Percentiles rank a stretch among this genome's conserved stretches.
Evolutionary conservation across 2,888 invertebrate species (phyloP).

Genomic region (Phortica magna): DNA sequence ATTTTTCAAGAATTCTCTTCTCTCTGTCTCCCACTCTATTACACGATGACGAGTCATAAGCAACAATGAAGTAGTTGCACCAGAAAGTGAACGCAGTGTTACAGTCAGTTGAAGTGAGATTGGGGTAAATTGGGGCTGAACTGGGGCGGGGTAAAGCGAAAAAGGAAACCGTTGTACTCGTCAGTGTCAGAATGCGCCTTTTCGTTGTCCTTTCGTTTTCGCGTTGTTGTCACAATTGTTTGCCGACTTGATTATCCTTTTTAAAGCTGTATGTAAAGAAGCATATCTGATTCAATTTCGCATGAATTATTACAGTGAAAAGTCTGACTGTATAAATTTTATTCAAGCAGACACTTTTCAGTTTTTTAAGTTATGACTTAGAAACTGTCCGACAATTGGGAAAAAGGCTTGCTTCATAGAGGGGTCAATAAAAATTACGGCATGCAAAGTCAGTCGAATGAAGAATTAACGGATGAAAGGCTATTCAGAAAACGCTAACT

Average conservation of each 20-base stretch:
- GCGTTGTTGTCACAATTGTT: constrained; percentile 48
- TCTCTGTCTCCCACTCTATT: background rate
- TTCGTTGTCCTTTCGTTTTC: constrained; percentile 13
- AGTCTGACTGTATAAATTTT: constrained; percentile 72
- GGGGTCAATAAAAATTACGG: background rate
- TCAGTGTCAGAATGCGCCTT: constrained; percentile 1
- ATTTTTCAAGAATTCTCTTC: constrained; percentile 27
- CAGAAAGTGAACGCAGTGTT: background rate
- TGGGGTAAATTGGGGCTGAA: background rate
- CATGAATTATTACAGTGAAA: constrained; percentile 70
- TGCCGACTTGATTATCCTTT: constrained; percentile 69
- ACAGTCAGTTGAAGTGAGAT: constrained; percentile 1
- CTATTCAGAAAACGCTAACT: no score
- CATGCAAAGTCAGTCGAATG: background rate
- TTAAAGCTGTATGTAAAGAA: constrained; percentile 61
- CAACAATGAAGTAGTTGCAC: constrained; percentile 14
- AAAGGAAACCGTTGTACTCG: background rate
- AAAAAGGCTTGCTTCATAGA: background rate
- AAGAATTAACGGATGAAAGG: background rate
- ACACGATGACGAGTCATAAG: constrained; percentile 17
- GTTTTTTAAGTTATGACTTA: constrained; percentile 3
- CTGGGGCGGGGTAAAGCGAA: no score
- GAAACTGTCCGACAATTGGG: background rate
- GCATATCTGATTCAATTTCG: constrained; percentile 72
- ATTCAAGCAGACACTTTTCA: constrained; percentile 44